phyloP scores from a whole-genome alignment of 53 echinoderm and acorn worm genomes.

The Paelopatides confundens region DNA sequence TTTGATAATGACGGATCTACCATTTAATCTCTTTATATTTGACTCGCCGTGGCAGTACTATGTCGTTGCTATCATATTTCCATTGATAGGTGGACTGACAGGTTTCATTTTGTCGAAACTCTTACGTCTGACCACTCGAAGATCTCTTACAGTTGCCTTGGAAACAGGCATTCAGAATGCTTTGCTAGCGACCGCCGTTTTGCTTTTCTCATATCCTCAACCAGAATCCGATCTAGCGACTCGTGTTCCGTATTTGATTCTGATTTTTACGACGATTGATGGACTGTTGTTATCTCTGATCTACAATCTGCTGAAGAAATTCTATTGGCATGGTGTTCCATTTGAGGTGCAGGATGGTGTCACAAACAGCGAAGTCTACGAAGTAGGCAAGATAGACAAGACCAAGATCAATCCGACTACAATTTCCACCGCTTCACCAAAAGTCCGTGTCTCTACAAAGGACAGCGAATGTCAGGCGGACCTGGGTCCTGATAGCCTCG shows the following conservation, averaged over 20 bases:
- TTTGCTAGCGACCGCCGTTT: conserved; percentile 56
- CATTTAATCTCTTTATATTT: conserved; percentile 87
- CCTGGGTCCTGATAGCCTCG: too few species aligned
- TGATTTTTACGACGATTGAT: conserved; percentile 57
- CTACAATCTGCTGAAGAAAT: too few species aligned
- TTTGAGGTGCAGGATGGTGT: too few species aligned
- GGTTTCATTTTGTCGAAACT: conserved; percentile 74
- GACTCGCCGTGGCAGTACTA: conserved; percentile 63
- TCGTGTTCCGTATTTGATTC: conserved; percentile 54
- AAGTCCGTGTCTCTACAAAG: too few species aligned
- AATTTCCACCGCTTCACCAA: too few species aligned
- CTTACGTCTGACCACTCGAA: conserved; percentile 44
- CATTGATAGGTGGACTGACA: conserved; percentile 67
- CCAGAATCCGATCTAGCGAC: conserved; percentile 67
- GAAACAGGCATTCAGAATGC: conserved; percentile 76
- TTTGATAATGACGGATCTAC: conserved; percentile 64
- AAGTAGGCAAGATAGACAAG: too few species aligned
- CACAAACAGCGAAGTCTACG: too few species aligned
- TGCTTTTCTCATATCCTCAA: conserved; percentile 60
- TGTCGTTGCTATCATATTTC: conserved; percentile 65
- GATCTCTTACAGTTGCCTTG: conserved; percentile 77
- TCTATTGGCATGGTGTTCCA: too few species aligned
- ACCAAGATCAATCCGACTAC: too few species aligned
- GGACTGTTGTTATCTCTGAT: too few species aligned
- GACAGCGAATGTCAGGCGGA: too few species aligned